phyloP scores from a whole-genome alignment of 2,113 vertebrate genomes.

The Puntigrus tetrazona region DNA sequence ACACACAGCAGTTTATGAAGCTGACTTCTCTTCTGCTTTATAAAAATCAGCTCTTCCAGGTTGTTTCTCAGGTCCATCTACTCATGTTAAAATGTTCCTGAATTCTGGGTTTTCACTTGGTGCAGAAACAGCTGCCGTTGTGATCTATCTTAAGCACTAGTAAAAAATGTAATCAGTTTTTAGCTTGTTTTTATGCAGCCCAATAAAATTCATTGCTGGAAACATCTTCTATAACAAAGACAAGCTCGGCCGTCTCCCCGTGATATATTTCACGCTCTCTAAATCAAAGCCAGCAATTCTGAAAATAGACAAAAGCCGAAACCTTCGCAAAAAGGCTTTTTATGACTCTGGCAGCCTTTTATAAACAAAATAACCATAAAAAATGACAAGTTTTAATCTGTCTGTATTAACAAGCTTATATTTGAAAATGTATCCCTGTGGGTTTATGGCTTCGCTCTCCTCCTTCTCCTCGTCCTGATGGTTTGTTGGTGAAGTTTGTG shows the following conservation, averaged over 20 bases:
- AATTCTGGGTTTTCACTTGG: constrained; percentile 33
- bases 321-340: constrained; percentile 45
- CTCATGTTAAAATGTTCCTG: background rate
- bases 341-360: constrained; percentile 41
- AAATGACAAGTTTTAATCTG: constrained; percentile 39
- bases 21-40: background rate
- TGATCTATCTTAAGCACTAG: constrained; percentile 39
- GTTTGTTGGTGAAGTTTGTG: constrained; percentile 48
- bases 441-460: constrained; percentile 27
- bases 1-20: background rate
- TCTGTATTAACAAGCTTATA: constrained; percentile 41
- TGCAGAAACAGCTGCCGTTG: constrained; percentile 40
- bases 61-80: background rate
- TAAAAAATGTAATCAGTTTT: constrained; percentile 60
- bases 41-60: background rate
- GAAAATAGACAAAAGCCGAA: constrained; percentile 6
- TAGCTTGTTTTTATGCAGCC: constrained; percentile 57
- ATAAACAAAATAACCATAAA: constrained; percentile 52
- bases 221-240: constrained; percentile 50
- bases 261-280: constrained; percentile 46
- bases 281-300: constrained; percentile 40
- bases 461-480: constrained; percentile 43
- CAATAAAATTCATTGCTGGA: constrained; percentile 55
- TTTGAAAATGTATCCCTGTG: constrained; percentile 30
- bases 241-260: constrained; percentile 25